These are phyloP conservation scores for Pandemis corylana DNA, from an alignment of 2,888 invertebrate genomes.

Conservation along the genomic window DNA sequence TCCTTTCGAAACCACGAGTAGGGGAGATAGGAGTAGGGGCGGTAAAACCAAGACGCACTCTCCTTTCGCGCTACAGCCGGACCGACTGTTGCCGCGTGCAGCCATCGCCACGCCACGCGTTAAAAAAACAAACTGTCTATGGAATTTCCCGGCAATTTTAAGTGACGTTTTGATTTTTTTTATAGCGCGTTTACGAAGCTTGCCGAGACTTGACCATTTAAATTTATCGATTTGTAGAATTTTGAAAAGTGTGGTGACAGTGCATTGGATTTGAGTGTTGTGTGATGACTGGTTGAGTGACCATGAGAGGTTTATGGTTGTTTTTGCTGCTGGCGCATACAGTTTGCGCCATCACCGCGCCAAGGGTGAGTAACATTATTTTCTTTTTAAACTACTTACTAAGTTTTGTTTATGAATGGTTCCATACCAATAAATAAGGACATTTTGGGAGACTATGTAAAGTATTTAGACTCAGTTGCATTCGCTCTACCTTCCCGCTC, in stretches of 20 bases:
- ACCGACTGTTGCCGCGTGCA: constrained; percentile 68
- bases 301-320: constrained; percentile 77
- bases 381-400: neutral
- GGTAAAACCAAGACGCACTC: constrained; percentile 76
- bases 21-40: constrained; percentile 78
- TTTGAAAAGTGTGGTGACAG: constrained; percentile 60
- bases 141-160: constrained; percentile 39
- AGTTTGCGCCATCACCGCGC: constrained; percentile 80
- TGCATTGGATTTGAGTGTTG: constrained; percentile 62
- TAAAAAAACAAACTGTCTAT: constrained; percentile 49
- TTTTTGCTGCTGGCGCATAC: constrained; percentile 79
- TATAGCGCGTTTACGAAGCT: constrained; percentile 32
- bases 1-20: constrained; percentile 80
- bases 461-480: too few species aligned
- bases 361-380: constrained; percentile 68
- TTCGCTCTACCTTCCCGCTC: too few species aligned
- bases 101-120: constrained; percentile 57
- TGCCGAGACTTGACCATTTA: neutral
- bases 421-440: too few species aligned
- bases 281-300: constrained; percentile 80
- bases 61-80: constrained; percentile 71
- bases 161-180: constrained; percentile 39
- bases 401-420: too few species aligned
- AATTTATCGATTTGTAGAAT: constrained; percentile 38
- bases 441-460: too few species aligned